Percentiles rank a stretch among this genome's conserved stretches.
These are phyloP conservation scores for Cyclura pinguis DNA, from an alignment of 2,797 vertebrate species.

Conservation along the genomic window DNA sequence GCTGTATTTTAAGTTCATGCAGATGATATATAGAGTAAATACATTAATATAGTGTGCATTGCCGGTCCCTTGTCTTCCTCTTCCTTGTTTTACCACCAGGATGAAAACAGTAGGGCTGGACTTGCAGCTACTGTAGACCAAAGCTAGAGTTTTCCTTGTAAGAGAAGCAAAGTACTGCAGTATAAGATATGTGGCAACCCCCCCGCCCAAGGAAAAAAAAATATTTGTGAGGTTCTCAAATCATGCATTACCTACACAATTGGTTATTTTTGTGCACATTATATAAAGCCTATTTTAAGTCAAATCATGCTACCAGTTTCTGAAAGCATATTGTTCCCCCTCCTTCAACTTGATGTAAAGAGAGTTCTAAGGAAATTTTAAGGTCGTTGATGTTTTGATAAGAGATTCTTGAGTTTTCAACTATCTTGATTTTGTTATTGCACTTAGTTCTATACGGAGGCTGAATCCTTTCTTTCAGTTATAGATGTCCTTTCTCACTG, in stretches of 20 bases:
- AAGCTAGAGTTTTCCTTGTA: neutral
- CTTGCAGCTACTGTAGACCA: neutral
- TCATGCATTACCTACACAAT: neutral
- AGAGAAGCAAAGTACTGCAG: neutral
- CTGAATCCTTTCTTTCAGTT: constrained; percentile 44
- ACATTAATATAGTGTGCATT: too few species aligned
- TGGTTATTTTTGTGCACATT: neutral
- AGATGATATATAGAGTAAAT: neutral
- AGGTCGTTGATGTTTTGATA: constrained; percentile 32
- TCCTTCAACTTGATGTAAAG: neutral
- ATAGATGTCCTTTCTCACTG: constrained; percentile 59
- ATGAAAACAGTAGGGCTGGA: neutral
- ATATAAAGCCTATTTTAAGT: neutral
- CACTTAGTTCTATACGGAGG: constrained; percentile 43
- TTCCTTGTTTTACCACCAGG: neutral
- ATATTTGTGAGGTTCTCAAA: neutral
- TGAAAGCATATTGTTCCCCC: neutral
- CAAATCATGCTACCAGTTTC: neutral
- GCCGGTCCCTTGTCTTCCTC: neutral
- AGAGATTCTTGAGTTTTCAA: constrained; percentile 34
- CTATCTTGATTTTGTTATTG: constrained; percentile 44
- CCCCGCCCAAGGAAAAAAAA: neutral
- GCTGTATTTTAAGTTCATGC: neutral
- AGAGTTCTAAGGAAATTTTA: constrained; percentile 2
- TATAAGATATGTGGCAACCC: neutral